These are phyloP conservation scores for Drosophila suboccidentalis DNA, from an alignment of 2,888 invertebrate genomes.

Conservation along the genomic window DNA sequence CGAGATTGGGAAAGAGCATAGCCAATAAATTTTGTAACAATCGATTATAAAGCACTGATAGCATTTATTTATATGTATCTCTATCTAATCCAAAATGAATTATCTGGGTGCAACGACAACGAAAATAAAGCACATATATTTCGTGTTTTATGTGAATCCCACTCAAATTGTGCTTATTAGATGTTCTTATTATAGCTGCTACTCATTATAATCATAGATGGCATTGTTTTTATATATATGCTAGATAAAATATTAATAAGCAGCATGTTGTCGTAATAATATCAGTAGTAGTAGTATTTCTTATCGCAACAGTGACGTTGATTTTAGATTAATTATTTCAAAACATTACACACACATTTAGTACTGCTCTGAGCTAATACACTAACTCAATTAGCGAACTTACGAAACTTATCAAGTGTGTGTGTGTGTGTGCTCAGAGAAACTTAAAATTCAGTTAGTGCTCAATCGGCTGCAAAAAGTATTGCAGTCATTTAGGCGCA, in stretches of 20 bases:
- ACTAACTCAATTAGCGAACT: constrained; percentile 47
- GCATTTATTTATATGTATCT: constrained; percentile 7
- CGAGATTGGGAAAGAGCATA: constrained; percentile 17
- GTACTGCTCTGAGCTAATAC: constrained; percentile 21
- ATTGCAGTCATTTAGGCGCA: constrained; percentile 29
- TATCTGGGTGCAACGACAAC: constrained; percentile 45
- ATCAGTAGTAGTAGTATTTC: constrained; percentile 7
- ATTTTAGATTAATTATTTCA: constrained; percentile 47
- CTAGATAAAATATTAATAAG: constrained; percentile 47
- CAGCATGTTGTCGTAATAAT: constrained; percentile 23
- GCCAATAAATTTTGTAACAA: constrained; percentile 32
- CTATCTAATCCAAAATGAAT: constrained; percentile 42
- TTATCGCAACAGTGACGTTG: constrained; percentile 56
- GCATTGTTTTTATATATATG: constrained; percentile 8
- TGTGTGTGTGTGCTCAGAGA: constrained; percentile 5
- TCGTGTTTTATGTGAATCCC: constrained; percentile 46
- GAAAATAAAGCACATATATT: constrained; percentile 49
- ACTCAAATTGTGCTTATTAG: constrained; percentile 38
- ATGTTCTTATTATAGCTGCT: constrained; percentile 10
- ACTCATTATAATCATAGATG: constrained; percentile 9
- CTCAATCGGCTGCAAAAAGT: constrained; percentile 33
- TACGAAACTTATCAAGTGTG: constrained; percentile 12
- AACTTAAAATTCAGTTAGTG: constrained; percentile 43
- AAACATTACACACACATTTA: constrained; percentile 27
- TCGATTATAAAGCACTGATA: constrained; percentile 33